phyloP scores from a whole-genome alignment of 2,797 vertebrate species.

The Ptychadena robeensis region DNA sequence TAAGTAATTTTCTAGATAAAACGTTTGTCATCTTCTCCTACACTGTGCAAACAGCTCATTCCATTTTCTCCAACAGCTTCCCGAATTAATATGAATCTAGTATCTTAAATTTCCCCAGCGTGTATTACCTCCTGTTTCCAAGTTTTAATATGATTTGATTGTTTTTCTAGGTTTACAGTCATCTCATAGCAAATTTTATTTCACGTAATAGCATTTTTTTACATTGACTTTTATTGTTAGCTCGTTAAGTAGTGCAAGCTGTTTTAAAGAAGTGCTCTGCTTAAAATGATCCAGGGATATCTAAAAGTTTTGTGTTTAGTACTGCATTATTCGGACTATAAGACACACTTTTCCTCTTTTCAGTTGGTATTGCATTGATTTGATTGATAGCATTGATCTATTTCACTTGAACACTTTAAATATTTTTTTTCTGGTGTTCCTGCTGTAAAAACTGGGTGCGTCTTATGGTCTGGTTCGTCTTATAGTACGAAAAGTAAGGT shows the following conservation, averaged over 20 bases:
- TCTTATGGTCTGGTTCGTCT: no score
- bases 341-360: no score
- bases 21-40: slow-evolving; percentile 6
- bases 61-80: slow-evolving; percentile 26
- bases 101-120: slow-evolving; percentile 42
- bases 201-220: neutral
- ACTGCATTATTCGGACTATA: no score
- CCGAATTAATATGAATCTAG: slow-evolving; percentile 38
- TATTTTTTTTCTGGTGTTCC: no score
- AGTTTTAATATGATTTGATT: slow-evolving; percentile 40
- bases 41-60: slow-evolving; percentile 24
- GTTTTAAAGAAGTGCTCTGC: neutral
- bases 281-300: neutral
- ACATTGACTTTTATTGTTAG: neutral
- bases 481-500: no score
- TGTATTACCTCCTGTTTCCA: slow-evolving; percentile 38
- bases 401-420: no score
- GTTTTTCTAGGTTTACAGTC: slow-evolving; percentile 29
- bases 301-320: neutral
- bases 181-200: neutral
- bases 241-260: neutral
- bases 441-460: no score
- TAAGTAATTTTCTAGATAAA: slow-evolving; percentile 42
- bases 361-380: no score
- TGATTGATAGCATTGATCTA: no score